Evolutionary conservation across 2,113 vertebrate species (phyloP).

Genomic region (Salvator merianae): DNA sequence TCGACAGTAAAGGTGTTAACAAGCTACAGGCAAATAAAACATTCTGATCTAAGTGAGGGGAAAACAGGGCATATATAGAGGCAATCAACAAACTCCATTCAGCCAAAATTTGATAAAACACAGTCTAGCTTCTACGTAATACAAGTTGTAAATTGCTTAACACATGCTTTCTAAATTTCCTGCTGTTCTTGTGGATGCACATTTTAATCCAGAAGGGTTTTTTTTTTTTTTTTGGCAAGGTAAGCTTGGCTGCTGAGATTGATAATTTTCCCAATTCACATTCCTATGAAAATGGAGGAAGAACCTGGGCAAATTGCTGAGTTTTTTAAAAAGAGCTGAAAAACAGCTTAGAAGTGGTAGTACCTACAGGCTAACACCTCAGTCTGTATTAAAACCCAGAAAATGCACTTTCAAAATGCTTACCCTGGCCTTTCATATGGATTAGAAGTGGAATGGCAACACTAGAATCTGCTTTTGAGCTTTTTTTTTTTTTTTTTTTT

Average conservation of each 20-base stretch:
- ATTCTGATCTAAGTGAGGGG: slow-evolving; percentile 30
- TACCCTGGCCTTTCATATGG: too few species aligned
- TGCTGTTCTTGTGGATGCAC: slow-evolving; percentile 57
- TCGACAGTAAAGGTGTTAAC: slow-evolving; percentile 35
- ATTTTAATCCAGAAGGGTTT: slow-evolving; percentile 48
- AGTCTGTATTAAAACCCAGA: too few species aligned
- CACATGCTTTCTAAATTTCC: slow-evolving; percentile 48
- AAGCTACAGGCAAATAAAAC: slow-evolving; percentile 45
- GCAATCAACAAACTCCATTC: slow-evolving; percentile 48
- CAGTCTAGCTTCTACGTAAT: slow-evolving; percentile 38
- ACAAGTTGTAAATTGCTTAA: slow-evolving; percentile 55
- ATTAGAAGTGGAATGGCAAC: too few species aligned
- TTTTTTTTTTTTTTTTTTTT: neutral
- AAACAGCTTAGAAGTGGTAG: too few species aligned
- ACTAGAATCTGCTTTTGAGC: too few species aligned
- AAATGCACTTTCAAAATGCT: too few species aligned
- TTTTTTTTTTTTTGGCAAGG: slow-evolving; percentile 58
- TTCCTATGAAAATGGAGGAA: slow-evolving; percentile 2
- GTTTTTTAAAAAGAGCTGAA: neutral
- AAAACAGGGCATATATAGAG: slow-evolving; percentile 41
- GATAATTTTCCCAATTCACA: slow-evolving; percentile 31
- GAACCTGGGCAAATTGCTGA: slow-evolving; percentile 51
- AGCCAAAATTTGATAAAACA: slow-evolving; percentile 58
- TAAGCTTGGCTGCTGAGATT: slow-evolving; percentile 56
- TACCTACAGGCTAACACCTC: too few species aligned